phyloP scores from a whole-genome alignment of 2,888 invertebrate genomes.

The Sinopyrophorus schimmeli region DNA sequence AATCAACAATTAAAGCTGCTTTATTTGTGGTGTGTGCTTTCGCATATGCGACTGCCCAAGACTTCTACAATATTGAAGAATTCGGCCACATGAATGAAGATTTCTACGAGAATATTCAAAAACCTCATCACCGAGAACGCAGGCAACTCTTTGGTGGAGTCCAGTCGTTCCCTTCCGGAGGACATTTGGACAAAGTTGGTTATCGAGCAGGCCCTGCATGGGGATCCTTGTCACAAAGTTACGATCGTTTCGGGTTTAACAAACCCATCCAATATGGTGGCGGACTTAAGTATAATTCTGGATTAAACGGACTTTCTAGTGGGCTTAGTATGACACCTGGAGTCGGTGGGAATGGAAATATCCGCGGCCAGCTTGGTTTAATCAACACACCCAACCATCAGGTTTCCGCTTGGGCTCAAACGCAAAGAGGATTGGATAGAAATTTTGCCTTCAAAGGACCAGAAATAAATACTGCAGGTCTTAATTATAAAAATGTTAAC shows the following conservation, averaged over 20 bases:
- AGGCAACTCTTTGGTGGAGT: slow-evolving; percentile 24
- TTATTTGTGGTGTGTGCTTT: too few species aligned
- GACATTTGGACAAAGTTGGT: slow-evolving; percentile 10
- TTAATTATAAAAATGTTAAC: slow-evolving; percentile 12
- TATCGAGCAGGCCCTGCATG: slow-evolving; percentile 26
- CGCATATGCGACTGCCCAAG: too few species aligned
- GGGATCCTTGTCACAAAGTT: slow-evolving; percentile 22
- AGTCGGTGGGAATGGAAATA: slow-evolving; percentile 14
- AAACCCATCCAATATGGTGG: slow-evolving; percentile 14
- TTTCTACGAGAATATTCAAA: background rate
- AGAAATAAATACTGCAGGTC: slow-evolving; percentile 13
- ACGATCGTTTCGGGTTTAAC: slow-evolving; percentile 7
- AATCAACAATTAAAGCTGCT: too few species aligned
- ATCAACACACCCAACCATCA: slow-evolving; percentile 7
- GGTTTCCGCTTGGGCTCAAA: slow-evolving; percentile 12
- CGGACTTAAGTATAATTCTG: background rate
- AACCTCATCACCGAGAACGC: background rate
- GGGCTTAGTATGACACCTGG: slow-evolving; percentile 12
- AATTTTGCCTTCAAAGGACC: slow-evolving; percentile 15
- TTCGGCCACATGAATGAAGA: too few species aligned
- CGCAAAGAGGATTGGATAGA: slow-evolving; percentile 19
- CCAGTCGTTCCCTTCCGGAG: slow-evolving; percentile 10
- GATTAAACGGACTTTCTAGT: slow-evolving; percentile 9
- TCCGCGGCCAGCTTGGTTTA: slow-evolving; percentile 15
- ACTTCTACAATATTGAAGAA: too few species aligned